Evolutionary conservation across 1,140 invertebrate species (phyloP), one percentile per base, ranked within the genome.

Genomic region (Batillaria attramentaria): DNA sequence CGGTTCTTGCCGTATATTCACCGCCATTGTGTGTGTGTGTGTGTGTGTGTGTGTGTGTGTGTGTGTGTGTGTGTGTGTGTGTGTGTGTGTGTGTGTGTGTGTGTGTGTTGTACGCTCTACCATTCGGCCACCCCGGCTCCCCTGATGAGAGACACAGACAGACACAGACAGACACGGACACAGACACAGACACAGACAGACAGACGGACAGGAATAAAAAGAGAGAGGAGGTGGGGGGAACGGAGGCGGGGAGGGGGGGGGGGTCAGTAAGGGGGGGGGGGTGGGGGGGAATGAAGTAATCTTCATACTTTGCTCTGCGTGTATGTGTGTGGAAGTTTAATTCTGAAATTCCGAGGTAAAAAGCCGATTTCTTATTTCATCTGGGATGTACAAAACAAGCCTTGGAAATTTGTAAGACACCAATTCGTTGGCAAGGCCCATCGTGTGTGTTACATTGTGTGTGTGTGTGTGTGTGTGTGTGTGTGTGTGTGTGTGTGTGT

Each of bases 41-140:
- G 57, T 60, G 57, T 8, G 57, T 60, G 57, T 60, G 57, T 60
- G 57, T 60, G 57, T 60, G 57, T 60, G 57, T 60, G 57, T 60
- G 57, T 60, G 57, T 60, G 57, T 60, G 57, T 60, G 24, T 60
- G 57, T 60, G 24, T 60, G 24, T 60, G 24, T 60, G 57, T 60
- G 57, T 60, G 57, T 60, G 57, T 60, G 57, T n/a, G 24, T 60
- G 24, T n/a, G 24, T n/a, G 46, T 24, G 46, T 13, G 46, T 24
- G 24, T 50, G 46, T 10, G 24, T 10, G 10, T 13, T 50, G 46
- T n/a, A n/a, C 24, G 8, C 31, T n/a, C 5, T 6, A n/a, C 57
- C 10, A 24, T 50, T 8, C 24, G 46, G 24, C 46, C 46, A 13
- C 46, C 10, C 24, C 24, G 46, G 46, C 24, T 24, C 46, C 24